These are phyloP conservation scores for Aptenodytes forsteri DNA, from an alignment of 2,113 vertebrate species.

Conservation along the genomic window DNA sequence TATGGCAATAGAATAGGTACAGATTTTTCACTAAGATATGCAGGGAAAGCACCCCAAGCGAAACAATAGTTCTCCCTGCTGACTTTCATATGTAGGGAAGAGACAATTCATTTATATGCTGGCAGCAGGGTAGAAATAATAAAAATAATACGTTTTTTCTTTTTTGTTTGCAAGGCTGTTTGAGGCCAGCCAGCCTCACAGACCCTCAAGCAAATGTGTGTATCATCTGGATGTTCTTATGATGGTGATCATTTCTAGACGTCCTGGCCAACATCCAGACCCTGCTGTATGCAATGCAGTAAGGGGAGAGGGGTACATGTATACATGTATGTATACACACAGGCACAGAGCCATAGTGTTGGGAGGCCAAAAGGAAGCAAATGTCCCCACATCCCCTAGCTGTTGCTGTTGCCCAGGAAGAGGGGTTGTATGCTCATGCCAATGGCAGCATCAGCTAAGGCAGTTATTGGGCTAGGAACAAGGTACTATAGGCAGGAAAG, in stretches of 20 bases:
- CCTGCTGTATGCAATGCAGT: background rate
- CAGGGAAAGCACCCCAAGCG: background rate
- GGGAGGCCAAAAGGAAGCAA: background rate
- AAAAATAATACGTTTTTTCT: background rate
- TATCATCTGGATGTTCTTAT: background rate
- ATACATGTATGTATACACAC: fast-evolving
- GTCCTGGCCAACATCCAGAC: background rate
- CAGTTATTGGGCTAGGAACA: background rate
- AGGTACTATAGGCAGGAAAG: background rate
- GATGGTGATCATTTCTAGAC: background rate
- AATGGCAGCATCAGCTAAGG: background rate
- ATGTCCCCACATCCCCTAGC: background rate
- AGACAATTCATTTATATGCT: slow-evolving; percentile 36
- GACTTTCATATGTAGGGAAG: background rate
- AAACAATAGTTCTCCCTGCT: slow-evolving; percentile 23
- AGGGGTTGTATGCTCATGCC: background rate
- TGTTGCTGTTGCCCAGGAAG: background rate
- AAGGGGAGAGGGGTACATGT: background rate
- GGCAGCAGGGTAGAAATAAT: slow-evolving; percentile 16
- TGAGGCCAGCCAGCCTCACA: background rate
- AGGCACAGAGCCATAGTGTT: background rate
- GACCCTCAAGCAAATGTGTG: background rate
- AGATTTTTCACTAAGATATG: slow-evolving; percentile 34
- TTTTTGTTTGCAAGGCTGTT: background rate
- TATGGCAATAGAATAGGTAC: slow-evolving; percentile 8